These are phyloP conservation scores for Chinchilla lanigera DNA, from an alignment of 2,113 vertebrate species.

Conservation along the genomic window DNA sequence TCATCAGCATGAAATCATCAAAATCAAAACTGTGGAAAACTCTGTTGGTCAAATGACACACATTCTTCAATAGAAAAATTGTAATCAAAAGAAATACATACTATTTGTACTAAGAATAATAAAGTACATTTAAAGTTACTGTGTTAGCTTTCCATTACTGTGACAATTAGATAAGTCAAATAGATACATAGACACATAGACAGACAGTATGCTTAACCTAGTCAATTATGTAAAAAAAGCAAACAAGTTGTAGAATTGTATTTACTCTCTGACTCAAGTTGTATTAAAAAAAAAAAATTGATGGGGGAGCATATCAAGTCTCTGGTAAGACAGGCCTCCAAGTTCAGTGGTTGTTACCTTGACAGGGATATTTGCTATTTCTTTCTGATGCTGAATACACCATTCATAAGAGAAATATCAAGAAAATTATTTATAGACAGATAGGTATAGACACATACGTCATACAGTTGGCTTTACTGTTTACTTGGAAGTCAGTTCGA, in stretches of 20 bases:
- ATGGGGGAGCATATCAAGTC: neutral
- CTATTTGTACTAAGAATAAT: neutral
- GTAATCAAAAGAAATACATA: neutral
- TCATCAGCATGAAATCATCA: neutral
- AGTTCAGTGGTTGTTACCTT: neutral
- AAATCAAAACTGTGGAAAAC: neutral
- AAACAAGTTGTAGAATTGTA: neutral
- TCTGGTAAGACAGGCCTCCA: neutral
- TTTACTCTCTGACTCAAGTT: neutral
- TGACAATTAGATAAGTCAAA: neutral
- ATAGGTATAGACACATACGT: neutral
- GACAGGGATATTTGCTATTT: neutral
- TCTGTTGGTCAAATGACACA: neutral
- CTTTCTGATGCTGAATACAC: neutral
- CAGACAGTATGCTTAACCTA: neutral
- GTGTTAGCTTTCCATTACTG: neutral
- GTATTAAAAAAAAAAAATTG: neutral
- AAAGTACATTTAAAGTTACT: neutral
- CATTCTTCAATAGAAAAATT: neutral
- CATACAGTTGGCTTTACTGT: neutral
- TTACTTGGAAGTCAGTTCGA: conserved; percentile 28
- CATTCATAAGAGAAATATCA: neutral
- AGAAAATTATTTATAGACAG: neutral
- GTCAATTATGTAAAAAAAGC: neutral
- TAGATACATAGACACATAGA: neutral